These are phyloP conservation scores for Oryzias celebensis DNA, from an alignment of 2,113 vertebrate species.

Conservation along the genomic window DNA sequence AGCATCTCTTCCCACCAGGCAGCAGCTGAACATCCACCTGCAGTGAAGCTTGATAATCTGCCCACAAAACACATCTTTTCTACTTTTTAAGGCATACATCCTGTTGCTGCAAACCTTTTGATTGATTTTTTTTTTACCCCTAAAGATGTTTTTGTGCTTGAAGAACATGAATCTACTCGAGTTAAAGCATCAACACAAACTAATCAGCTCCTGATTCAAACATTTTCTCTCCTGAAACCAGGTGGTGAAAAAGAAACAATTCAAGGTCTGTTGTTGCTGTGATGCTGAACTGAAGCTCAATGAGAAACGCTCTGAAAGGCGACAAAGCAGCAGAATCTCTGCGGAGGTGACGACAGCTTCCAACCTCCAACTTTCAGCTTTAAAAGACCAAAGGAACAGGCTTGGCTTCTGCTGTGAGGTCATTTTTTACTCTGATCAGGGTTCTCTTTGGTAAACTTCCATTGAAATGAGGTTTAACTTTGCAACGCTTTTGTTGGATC, in stretches of 20 bases:
- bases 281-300: conserved; percentile 15
- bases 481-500: no score
- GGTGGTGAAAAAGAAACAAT: conserved; percentile 12
- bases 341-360: neutral
- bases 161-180: neutral
- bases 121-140: neutral
- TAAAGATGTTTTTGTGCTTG: neutral
- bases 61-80: neutral
- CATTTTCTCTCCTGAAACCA: conserved; percentile 2
- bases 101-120: neutral
- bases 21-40: neutral
- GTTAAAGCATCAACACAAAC: conserved; percentile 11
- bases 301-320: conserved; percentile 25
- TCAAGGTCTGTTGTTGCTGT: conserved; percentile 14
- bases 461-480: no score
- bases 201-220: conserved; percentile 15
- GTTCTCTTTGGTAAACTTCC: no score
- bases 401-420: no score
- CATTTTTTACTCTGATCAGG: no score
- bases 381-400: no score
- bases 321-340: conserved; percentile 37
- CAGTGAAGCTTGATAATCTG: neutral
- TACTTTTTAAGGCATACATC: neutral
- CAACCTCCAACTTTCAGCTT: no score
- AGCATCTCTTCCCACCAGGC: no score